A percentile compares a stretch with the other conserved stretches of the same genome.
Evolutionary conservation across 2,888 invertebrate species (phyloP).

Genomic region (Oxyscelio sp.): DNA sequence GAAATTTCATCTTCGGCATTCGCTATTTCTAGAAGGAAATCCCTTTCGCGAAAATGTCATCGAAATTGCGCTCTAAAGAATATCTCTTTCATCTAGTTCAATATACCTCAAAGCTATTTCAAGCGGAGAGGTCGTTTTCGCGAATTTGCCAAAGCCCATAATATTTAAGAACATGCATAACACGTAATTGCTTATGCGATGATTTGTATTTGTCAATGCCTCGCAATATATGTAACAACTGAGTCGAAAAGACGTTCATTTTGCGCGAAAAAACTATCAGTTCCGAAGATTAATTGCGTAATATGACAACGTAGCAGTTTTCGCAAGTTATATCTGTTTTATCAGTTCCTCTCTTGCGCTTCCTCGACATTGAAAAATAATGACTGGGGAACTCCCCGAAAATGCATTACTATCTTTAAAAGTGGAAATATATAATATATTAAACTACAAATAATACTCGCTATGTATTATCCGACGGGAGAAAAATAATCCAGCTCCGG

Average conservation of each 20-base stretch:
- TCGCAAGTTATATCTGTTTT: slow-evolving; percentile 69
- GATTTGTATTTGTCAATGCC: slow-evolving; percentile 33
- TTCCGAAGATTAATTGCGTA: slow-evolving; percentile 69
- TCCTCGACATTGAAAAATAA: slow-evolving; percentile 73
- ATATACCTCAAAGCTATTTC: too few species aligned
- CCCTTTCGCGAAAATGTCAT: too few species aligned
- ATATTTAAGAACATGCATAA: too few species aligned
- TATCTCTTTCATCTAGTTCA: too few species aligned
- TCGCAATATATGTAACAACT: slow-evolving; percentile 5
- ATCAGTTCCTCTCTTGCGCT: slow-evolving; percentile 68
- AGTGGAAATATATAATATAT: slow-evolving; percentile 63
- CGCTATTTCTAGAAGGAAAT: too few species aligned
- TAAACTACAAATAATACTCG: slow-evolving; percentile 38
- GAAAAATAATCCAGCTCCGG: too few species aligned
- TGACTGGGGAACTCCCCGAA: slow-evolving; percentile 71
- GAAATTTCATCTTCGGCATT: too few species aligned
- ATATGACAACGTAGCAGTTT: slow-evolving; percentile 71
- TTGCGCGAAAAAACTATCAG: slow-evolving; percentile 62
- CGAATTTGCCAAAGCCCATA: too few species aligned
- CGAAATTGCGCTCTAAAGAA: too few species aligned
- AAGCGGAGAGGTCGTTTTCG: too few species aligned
- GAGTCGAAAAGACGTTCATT: slow-evolving; percentile 34
- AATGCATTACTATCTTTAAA: slow-evolving; percentile 61
- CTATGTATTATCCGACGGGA: slow-evolving; percentile 21
- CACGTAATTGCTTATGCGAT: too few species aligned